These are phyloP conservation scores for Buathra laborator DNA, from an alignment of 2,888 invertebrate species.

Conservation along the genomic window DNA sequence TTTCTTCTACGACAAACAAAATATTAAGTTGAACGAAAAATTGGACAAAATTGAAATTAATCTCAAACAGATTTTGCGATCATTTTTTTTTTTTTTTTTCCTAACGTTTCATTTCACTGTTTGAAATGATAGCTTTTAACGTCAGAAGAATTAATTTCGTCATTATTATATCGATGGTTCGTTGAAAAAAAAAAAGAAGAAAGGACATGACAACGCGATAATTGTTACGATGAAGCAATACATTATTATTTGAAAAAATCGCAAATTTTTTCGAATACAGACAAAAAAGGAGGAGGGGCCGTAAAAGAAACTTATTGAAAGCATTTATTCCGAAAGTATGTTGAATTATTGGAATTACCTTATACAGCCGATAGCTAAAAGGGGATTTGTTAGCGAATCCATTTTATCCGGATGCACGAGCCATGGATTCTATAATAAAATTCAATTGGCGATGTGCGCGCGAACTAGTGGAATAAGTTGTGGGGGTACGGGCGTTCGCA, in stretches of 20 bases:
- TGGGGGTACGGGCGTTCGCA: conserved; percentile 23
- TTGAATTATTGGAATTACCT: conserved; percentile 1
- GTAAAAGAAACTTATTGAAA: not conserved
- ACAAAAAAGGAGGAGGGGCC: not conserved
- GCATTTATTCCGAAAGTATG: not conserved
- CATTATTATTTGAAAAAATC: not conserved
- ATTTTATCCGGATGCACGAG: conserved; percentile 15
- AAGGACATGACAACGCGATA: no score
- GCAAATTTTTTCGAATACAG: not conserved
- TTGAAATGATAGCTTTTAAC: no score
- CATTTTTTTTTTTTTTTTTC: no score
- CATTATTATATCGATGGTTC: no score
- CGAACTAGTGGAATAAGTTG: conserved; percentile 59
- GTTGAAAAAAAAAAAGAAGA: no score
- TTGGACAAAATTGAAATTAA: no score
- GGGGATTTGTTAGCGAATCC: conserved; percentile 18
- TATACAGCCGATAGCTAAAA: not conserved
- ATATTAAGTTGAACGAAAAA: no score
- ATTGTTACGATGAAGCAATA: no score
- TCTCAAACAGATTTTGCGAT: no score
- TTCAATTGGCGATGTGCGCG: conserved; percentile 57
- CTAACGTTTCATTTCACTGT: no score
- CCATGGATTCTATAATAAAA: conserved; percentile 46
- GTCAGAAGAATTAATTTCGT: no score
- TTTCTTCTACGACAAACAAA: no score